Percentiles rank a stretch among this genome's conserved stretches.
These are phyloP conservation scores for Camptogramma bilineatum DNA, from an alignment of 2,888 invertebrate species.

Conservation along the genomic window DNA sequence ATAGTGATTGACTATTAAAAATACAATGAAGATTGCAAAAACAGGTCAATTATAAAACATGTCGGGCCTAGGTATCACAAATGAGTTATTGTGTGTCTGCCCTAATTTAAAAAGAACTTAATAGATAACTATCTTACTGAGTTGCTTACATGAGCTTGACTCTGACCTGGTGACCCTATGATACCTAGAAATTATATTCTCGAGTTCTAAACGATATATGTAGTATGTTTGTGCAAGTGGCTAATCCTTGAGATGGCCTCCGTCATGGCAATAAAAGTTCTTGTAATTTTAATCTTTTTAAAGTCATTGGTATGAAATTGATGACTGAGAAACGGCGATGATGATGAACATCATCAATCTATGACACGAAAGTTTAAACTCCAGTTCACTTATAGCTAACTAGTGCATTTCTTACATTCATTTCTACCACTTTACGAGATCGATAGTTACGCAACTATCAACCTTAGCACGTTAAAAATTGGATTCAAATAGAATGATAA, in stretches of 20 bases:
- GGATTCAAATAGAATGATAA: constrained; percentile 7
- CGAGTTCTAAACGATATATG: background rate
- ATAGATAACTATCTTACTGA: constrained; percentile 15
- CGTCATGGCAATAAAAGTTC: no score
- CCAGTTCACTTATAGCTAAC: constrained; percentile 45
- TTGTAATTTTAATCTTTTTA: no score
- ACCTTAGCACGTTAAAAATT: constrained; percentile 20
- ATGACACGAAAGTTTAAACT: no score
- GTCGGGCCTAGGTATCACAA: constrained; percentile 27
- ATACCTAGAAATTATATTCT: constrained; percentile 24
- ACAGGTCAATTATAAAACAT: constrained; percentile 38
- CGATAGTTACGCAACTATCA: constrained; percentile 4
- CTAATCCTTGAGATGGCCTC: no score
- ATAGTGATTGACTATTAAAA: constrained; percentile 7
- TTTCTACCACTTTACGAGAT: constrained; percentile 11
- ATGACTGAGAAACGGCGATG: no score
- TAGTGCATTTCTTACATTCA: constrained; percentile 52
- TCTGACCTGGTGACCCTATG: constrained; percentile 21
- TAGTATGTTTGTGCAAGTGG: no score
- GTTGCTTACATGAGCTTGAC: constrained; percentile 18
- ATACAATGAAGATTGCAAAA: constrained; percentile 33
- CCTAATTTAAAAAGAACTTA: constrained; percentile 42
- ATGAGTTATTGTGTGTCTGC: constrained; percentile 43
- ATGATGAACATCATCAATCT: no score
- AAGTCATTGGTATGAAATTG: no score